Base-by-base conservation (phyloP, 2,113 vertebrate genomes). In the Nesoenas mayeri region DNA sequence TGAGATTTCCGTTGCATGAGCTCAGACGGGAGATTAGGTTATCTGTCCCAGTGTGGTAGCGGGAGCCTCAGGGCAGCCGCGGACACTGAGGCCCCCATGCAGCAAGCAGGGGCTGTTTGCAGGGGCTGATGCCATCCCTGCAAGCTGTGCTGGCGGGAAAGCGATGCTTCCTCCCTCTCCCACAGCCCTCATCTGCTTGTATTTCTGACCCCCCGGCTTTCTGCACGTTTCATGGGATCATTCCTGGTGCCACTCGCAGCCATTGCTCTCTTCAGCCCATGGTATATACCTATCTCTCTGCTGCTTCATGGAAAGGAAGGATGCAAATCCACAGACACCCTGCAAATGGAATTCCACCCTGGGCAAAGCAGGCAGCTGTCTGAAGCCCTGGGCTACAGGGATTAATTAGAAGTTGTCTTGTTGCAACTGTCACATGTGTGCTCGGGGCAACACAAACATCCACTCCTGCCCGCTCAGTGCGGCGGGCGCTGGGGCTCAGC, bases 401-500 rank as follows among this genome's bases (percentile, higher is more conserved):
- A 79, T 74, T 66, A 56, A 36, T 80, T 48, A 74, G 84, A 87
- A 67, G 28, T 77, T 91, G 79, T 48, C 79, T 51, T 36, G 53
- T 62, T 88, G 87, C 47, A 91, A 57, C 78, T 61, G 51, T 91
- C 53, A 29, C 18, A 3, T 3, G 11, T 38, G 15, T 62, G 62
- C 79, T 38, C 48, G 15, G 57, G 42, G 17, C 50, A 38, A 42
- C 36, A 53, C n/a, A 72, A 36, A 20, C 44, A n/a, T 60, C 29
- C 31, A 11, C 17, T 60, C 4, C 17, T 69, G 42, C 58, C 32
- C 0, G 0, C 48, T 84, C 51, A 11, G 28, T 1, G 3, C 44
- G 3, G 3, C 2, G 2, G 16, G 16, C 62, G 48, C 51, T 11
- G 12, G 15, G 1, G 0, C 57, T 71, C 0, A 0, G 17, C 32